A percentile compares a stretch with the other conserved stretches of the same genome.
These are phyloP conservation scores for Cinclus mexicanus DNA, from an alignment of 2,113 vertebrate species.

Conservation along the genomic window DNA sequence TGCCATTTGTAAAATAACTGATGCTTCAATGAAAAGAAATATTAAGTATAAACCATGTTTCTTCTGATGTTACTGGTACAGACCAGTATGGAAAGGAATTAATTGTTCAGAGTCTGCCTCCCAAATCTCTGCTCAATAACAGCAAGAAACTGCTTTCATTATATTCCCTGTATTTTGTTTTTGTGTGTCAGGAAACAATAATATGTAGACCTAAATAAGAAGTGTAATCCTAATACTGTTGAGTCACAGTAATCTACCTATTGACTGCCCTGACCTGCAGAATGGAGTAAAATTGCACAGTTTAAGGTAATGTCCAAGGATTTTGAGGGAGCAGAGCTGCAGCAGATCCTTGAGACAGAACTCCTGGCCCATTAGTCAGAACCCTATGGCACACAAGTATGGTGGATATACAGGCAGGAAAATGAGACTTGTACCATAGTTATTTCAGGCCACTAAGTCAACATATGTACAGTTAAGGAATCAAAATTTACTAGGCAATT, in stretches of 20 bases:
- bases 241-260: not conserved
- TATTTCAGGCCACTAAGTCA: not conserved
- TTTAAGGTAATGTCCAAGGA: not conserved
- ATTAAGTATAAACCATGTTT: not conserved
- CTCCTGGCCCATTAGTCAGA: not conserved
- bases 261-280: not conserved
- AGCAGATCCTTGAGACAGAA: not conserved
- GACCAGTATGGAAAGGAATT: not conserved
- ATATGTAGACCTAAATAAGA: not conserved
- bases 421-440: not conserved
- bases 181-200: not conserved
- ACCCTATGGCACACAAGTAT: rapidly evolving
- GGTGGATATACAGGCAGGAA: not conserved
- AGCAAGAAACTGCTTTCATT: not conserved
- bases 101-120: not conserved
- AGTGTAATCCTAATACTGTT: not conserved
- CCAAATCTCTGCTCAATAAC: not conserved
- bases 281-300: not conserved
- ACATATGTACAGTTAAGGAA: not conserved
- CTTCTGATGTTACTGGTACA: not conserved
- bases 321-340: not conserved
- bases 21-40: not conserved
- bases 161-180: not conserved
- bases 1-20: not conserved
- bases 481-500: not conserved